phyloP scores from a whole-genome alignment of 2,888 invertebrate species.

The Andrena marginata region DNA sequence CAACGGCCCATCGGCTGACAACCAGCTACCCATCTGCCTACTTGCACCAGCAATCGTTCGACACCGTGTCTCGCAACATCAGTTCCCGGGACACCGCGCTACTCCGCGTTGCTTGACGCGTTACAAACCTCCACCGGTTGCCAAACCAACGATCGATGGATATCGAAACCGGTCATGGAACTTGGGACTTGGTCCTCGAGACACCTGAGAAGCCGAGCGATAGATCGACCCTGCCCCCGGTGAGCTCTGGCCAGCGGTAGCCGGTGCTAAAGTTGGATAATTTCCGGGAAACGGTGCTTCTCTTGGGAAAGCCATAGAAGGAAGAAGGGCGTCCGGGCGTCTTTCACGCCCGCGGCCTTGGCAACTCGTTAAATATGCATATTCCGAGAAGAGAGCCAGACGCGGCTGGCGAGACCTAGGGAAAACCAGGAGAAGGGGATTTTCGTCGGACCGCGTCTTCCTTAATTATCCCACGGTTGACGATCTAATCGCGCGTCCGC shows the following conservation, averaged over 20 bases:
- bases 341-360: slow-evolving; percentile 74
- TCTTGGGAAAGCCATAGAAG: slow-evolving; percentile 37
- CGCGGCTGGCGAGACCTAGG: slow-evolving; percentile 47
- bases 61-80: too few relatives aligned
- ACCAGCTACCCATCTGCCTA: background rate
- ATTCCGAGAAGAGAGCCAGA: slow-evolving; percentile 60
- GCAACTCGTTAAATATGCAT: slow-evolving; percentile 82
- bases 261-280: slow-evolving; percentile 79
- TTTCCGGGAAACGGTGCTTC: slow-evolving; percentile 75
- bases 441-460: slow-evolving; percentile 78
- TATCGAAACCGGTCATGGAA: slow-evolving; percentile 52
- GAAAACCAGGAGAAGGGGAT: slow-evolving; percentile 54
- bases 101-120: too few relatives aligned
- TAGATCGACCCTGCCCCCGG: slow-evolving; percentile 34
- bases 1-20: slow-evolving; percentile 6
- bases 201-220: slow-evolving; percentile 15
- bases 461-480: slow-evolving; percentile 81
- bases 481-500: slow-evolving; percentile 80
- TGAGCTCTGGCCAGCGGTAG: slow-evolving; percentile 41
- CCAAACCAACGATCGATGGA: slow-evolving; percentile 10
- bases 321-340: slow-evolving; percentile 53
- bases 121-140: too few relatives aligned
- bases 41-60: background rate
- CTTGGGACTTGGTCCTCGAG: too few relatives aligned
- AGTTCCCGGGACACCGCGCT: too few relatives aligned